These are phyloP conservation scores for Sesia apiformis DNA, from an alignment of 2,888 invertebrate genomes.

Conservation along the genomic window DNA sequence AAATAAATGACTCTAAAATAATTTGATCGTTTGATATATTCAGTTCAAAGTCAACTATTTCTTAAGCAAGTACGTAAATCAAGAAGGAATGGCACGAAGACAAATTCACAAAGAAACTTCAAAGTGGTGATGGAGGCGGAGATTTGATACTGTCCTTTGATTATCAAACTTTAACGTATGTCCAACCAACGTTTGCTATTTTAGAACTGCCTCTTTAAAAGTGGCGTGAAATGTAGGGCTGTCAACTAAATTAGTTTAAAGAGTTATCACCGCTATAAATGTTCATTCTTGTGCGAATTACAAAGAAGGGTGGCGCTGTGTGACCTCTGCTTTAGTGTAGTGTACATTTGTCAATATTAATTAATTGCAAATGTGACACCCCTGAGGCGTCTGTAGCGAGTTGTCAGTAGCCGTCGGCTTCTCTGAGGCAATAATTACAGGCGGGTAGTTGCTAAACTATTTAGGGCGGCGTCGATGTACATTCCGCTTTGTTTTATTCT, in stretches of 20 bases:
- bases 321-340: constrained; percentile 2
- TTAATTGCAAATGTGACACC: constrained; percentile 12
- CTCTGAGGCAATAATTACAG: constrained; percentile 42
- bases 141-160: constrained; percentile 62
- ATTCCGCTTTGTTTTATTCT: constrained; percentile 42
- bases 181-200: constrained; percentile 42
- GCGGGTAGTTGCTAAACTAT: constrained; percentile 42
- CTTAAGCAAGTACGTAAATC: constrained; percentile 20
- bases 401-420: constrained; percentile 20
- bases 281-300: background rate
- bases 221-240: background rate
- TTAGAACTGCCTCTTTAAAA: constrained; percentile 18
- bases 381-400: constrained; percentile 11
- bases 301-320: background rate
- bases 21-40: background rate
- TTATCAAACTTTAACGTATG: constrained; percentile 31
- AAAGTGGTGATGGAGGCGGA: constrained; percentile 43
- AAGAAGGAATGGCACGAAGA: constrained; percentile 16
- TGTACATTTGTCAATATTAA: constrained; percentile 2
- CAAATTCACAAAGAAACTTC: constrained; percentile 55
- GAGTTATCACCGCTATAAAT: background rate
- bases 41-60: constrained; percentile 13
- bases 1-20: background rate
- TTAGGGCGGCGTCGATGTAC: constrained; percentile 40
- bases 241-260: background rate